Evolutionary conservation across 2,888 invertebrate genomes (phyloP).

Genomic region (Trissolcus brochymenae): DNA sequence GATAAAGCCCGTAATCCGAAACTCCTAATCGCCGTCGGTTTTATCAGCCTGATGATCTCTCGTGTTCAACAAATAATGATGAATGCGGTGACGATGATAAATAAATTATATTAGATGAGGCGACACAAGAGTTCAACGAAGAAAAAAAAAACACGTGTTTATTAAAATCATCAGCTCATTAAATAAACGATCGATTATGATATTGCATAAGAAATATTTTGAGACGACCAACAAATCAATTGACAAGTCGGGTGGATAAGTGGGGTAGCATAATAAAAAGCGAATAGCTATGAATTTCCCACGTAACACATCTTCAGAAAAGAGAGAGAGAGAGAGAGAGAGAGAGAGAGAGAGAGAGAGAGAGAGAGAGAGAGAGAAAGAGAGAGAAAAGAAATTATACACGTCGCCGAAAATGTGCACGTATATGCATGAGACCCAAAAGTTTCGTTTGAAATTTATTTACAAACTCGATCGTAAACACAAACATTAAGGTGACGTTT

Average conservation of each 20-base stretch:
- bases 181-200: not conserved
- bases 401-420: not conserved
- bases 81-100: not conserved
- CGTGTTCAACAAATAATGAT: not conserved
- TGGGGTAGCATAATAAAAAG: not conserved
- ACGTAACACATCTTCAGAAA: slow-evolving; percentile 16
- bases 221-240: too few relatives aligned
- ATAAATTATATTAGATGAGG: slow-evolving; percentile 2
- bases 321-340: too few relatives aligned
- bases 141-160: not conserved
- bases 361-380: not conserved
- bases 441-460: slow-evolving; percentile 26
- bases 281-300: slow-evolving; percentile 5
- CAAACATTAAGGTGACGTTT: slow-evolving; percentile 19
- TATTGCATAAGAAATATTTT: not conserved
- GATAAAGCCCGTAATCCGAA: slow-evolving; percentile 21
- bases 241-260: not conserved
- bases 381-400: not conserved
- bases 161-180: slow-evolving; percentile 5
- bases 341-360: not conserved
- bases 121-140: not conserved
- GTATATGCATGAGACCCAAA: not conserved
- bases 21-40: slow-evolving; percentile 6
- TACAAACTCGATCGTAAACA: slow-evolving; percentile 21
- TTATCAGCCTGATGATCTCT: not conserved